phyloP scores from a whole-genome alignment of 1,140 invertebrate species.

The Trichonephila inaurata region DNA sequence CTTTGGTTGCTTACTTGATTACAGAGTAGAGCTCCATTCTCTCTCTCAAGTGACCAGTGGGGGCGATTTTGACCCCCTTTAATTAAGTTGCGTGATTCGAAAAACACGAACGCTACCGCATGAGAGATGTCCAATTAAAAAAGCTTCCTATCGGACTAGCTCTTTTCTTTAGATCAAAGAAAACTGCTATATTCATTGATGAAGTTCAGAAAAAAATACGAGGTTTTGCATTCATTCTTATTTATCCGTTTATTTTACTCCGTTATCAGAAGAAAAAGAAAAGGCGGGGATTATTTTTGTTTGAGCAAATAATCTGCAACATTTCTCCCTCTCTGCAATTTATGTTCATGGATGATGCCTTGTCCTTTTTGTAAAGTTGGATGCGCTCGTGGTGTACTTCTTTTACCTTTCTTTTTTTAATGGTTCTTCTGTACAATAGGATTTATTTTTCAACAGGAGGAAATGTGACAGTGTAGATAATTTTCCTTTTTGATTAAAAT shows the following conservation, averaged over 20 bases:
- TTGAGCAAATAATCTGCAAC: constrained; percentile 27
- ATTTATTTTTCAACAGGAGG: constrained; percentile 7
- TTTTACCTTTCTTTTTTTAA: neutral
- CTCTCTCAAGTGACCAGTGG: constrained; percentile 60
- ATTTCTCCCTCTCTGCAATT: neutral
- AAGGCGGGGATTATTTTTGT: constrained; percentile 14
- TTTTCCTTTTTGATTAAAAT: neutral
- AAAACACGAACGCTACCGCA: constrained; percentile 26
- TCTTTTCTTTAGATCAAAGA: constrained; percentile 23
- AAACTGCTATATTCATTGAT: neutral
- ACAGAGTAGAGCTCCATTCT: constrained; percentile 37
- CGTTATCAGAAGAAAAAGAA: neutral
- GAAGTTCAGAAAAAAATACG: neutral
- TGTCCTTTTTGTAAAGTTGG: neutral
- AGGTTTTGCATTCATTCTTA: constrained; percentile 31
- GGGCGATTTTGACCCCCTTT: constrained; percentile 46
- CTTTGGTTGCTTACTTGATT: constrained; percentile 67
- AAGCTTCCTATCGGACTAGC: constrained; percentile 28
- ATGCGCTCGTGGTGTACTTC: neutral
- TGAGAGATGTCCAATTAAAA: constrained; percentile 55
- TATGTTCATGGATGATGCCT: constrained; percentile 1
- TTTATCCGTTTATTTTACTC: constrained; percentile 15
- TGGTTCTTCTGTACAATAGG: neutral
- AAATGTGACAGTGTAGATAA: neutral
- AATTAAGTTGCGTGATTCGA: constrained; percentile 69